A percentile compares a stretch with the other conserved stretches of the same genome.
Evolutionary conservation across 2,888 invertebrate species (phyloP).

Genomic region (Luperina nickerlii): DNA sequence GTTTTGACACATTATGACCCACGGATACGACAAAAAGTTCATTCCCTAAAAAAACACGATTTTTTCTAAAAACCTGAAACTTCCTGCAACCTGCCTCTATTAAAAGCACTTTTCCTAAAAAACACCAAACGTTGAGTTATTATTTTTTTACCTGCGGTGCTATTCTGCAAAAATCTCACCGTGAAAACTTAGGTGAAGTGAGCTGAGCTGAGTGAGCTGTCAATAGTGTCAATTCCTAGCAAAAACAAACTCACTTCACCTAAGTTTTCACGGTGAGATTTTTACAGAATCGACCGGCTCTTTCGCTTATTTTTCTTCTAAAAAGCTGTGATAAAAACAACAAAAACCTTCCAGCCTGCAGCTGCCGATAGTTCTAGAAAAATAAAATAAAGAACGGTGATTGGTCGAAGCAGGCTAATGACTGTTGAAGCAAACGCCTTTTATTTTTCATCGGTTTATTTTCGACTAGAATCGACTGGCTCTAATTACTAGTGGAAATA

Average conservation of each 20-base stretch:
- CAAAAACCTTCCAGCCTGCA: conserved; percentile 44
- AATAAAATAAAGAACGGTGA: conserved; percentile 52
- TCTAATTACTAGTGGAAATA: conserved; percentile 11
- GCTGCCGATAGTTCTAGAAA: conserved; percentile 55
- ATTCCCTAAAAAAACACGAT: neutral
- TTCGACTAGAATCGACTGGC: conserved; percentile 25
- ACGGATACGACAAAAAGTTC: too few species aligned
- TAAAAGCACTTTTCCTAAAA: neutral
- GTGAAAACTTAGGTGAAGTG: too few species aligned
- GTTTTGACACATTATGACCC: too few species aligned
- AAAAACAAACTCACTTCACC: too few species aligned
- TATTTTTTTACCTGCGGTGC: conserved; percentile 3
- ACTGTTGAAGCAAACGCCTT: conserved; percentile 44
- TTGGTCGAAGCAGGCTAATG: conserved; percentile 54
- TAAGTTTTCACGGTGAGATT: too few species aligned
- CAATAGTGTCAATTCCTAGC: too few species aligned
- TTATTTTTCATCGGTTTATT: conserved; percentile 50
- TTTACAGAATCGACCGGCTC: too few species aligned
- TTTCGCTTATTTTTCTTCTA: conserved; percentile 1
- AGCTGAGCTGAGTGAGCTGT: too few species aligned
- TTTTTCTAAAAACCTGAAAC: neutral
- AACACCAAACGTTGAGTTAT: neutral
- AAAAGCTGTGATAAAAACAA: conserved; percentile 26
- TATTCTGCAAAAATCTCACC: too few species aligned
- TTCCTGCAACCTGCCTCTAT: too few species aligned